Percentiles rank a stretch among this genome's conserved stretches.
Conservation (phyloP, 2,113 vertebrate genomes). For the Orientallactaga bullata region DNA sequence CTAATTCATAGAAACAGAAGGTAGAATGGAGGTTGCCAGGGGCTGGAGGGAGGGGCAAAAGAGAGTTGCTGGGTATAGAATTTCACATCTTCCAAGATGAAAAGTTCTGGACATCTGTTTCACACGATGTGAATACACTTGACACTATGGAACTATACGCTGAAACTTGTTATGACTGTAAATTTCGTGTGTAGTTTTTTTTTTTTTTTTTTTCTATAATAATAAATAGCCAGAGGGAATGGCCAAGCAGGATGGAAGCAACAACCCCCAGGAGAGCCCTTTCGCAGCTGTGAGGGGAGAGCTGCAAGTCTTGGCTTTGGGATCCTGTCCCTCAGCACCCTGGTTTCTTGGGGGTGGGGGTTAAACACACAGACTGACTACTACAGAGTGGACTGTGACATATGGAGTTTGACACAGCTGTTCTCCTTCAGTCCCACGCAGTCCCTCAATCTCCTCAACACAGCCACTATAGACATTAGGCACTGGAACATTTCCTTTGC, state of each 20-base stretch:
- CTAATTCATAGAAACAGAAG: slow-evolving; percentile 11
- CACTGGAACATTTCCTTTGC: background rate
- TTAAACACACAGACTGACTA: slow-evolving; percentile 14
- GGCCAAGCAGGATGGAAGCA: background rate
- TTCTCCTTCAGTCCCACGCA: background rate
- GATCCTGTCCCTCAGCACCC: background rate
- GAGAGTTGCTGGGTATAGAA: background rate
- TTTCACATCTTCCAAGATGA: slow-evolving; percentile 37
- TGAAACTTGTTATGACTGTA: background rate
- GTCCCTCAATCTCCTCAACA: background rate
- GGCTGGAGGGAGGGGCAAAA: background rate
- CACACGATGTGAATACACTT: background rate
- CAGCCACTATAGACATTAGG: background rate
- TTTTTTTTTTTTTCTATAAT: background rate
- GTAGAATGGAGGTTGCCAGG: background rate
- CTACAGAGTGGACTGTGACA: slow-evolving; percentile 38
- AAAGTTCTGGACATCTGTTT: slow-evolving; percentile 24
- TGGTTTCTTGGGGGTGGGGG: background rate
- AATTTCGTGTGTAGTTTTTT: background rate
- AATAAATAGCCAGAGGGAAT: background rate
- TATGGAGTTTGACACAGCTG: slow-evolving; percentile 55
- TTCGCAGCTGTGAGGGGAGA: background rate
- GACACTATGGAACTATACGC: background rate
- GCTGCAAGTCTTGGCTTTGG: background rate
- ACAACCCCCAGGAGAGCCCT: background rate